Evolutionary conservation across 64 coral and sea anemone genomes (phyloP).

Genomic region (Porites lutea): DNA sequence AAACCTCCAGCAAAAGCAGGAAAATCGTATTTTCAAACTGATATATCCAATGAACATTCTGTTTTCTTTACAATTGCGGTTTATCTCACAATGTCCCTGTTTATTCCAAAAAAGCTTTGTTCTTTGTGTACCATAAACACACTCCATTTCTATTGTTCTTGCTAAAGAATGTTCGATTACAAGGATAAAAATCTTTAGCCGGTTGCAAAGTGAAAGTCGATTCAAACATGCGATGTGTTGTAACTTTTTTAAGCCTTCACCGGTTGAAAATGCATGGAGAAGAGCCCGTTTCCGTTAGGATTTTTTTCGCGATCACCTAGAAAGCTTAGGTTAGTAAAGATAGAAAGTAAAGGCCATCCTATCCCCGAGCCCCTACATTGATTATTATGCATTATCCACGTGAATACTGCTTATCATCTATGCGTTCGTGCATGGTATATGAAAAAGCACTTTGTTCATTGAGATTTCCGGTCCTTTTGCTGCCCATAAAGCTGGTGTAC

Average conservation of each 20-base stretch:
- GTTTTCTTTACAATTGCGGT: conserved; percentile 13
- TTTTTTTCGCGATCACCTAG: background rate
- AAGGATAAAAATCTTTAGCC: background rate
- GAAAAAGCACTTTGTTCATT: background rate
- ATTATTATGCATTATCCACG: background rate
- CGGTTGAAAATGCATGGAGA: background rate
- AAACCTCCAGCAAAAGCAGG: too few relatives aligned
- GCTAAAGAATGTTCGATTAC: background rate
- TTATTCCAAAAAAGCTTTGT: background rate
- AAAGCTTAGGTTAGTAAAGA: background rate
- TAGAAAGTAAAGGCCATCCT: background rate
- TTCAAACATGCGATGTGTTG: background rate
- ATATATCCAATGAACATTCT: background rate
- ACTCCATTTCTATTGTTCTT: conserved; percentile 27
- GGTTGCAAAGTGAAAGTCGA: background rate
- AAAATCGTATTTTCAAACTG: too few relatives aligned
- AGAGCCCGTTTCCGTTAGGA: background rate
- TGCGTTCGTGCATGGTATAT: background rate
- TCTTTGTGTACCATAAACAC: background rate
- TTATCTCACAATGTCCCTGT: background rate
- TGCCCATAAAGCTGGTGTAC: background rate
- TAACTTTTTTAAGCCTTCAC: too few relatives aligned
- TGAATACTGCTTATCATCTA: background rate
- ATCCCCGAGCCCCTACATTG: background rate
- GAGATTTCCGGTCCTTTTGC: conserved; percentile 10